Evolutionary conservation across 2,113 vertebrate species (phyloP), one percentile per base, ranked within the genome.

Genomic region (Nematolebias whitei): DNA sequence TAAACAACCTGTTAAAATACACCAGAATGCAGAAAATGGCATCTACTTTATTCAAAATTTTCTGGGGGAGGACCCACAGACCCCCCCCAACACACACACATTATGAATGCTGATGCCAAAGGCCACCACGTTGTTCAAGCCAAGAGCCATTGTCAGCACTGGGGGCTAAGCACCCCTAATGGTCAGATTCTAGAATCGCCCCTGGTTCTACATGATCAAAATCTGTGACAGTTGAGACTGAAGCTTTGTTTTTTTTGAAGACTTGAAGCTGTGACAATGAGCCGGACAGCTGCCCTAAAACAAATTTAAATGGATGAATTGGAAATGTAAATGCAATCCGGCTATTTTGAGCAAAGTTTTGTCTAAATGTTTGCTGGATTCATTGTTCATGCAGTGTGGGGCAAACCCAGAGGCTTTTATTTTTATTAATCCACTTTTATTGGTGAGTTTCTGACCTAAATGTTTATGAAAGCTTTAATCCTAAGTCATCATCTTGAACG

Each of bases 261-360:
- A n/a, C n/a, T n/a, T n/a, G n/a, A 73, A 49, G 51, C 66, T 76
- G 77, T 68, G 44, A 61, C 70, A 68, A 78, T 82, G 78, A 53
- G 59, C 39, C 74, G 83, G 83, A 74, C 81, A 85, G 85, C 75
- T 68, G 75, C 81, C 81, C 85, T 73, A 41, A 84, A 81, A 84
- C 77, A 80, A 82, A 80, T 80, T 76, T 66, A 76, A 74, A 82
- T 71, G 74, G 54, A 80, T 83, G 62, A 84, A 85, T 56, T 76
- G 51, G 63, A 77, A 77, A 87, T 84, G 83, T 83, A 81, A 84
- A 85, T 84, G 49, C 19, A 29, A 15, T 57, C 59, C 43, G 38
- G 13, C 48, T 78, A 20, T 47, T 77, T 80, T 63, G 16, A 47
- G 26, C 3, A 86, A 77, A 57, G 43, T 68, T 79, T 68, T 68